phyloP scores from a whole-genome alignment of 2,797 vertebrate species.

The Clarias fuscus region DNA sequence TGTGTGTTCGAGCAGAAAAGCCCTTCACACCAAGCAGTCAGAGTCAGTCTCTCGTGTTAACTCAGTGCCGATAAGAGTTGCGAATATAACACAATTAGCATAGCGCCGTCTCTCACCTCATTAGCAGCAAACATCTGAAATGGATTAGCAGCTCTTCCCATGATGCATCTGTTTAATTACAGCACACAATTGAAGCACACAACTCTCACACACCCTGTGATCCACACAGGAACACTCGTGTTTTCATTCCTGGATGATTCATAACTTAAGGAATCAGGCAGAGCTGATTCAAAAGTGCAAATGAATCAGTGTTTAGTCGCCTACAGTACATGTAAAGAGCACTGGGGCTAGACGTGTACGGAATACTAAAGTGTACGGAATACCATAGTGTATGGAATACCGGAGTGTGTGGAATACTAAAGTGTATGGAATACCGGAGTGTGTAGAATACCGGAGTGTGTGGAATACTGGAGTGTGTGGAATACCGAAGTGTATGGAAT shows the following conservation, averaged over 20 bases:
- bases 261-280: too few relatives aligned
- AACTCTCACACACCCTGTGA: conserved; percentile 8
- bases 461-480: neutral
- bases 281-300: neutral
- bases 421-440: neutral
- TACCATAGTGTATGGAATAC: neutral
- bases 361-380: neutral
- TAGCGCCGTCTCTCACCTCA: conserved; percentile 47
- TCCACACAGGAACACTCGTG: neutral
- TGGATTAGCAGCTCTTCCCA: conserved; percentile 45
- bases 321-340: neutral
- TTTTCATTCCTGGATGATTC: too few relatives aligned
- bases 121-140: conserved; percentile 43
- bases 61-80: neutral
- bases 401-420: neutral
- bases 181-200: conserved; percentile 7
- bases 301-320: neutral
- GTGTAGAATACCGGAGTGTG: neutral
- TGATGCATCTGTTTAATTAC: conserved; percentile 46
- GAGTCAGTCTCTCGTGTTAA: neutral
- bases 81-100: conserved; percentile 31
- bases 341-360: neutral
- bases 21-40: neutral
- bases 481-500: neutral
- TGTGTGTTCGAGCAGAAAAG: neutral